Conservation (phyloP, 2,113 vertebrate genomes). For the Salminus brasiliensis region DNA sequence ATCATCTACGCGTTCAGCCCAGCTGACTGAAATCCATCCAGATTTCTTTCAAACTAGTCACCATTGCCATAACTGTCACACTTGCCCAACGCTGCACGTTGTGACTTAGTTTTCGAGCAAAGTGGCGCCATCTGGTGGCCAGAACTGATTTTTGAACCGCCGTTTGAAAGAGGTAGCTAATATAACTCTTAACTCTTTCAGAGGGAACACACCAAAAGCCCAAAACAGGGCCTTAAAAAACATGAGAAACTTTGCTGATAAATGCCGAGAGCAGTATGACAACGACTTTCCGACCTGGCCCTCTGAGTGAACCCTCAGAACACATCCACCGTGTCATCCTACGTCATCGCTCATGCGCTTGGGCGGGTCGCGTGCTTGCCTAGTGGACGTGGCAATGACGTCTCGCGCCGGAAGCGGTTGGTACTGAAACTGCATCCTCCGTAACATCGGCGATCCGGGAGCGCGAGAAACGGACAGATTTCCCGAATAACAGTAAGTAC, state of each 20-base stretch:
- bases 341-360: conserved; percentile 32
- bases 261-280: neutral
- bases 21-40: neutral
- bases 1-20: neutral
- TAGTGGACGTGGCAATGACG: conserved; percentile 79
- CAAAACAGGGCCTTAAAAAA: neutral
- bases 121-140: conserved; percentile 57
- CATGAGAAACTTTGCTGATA: neutral
- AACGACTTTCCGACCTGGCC: too few species aligned
- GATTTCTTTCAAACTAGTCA: neutral
- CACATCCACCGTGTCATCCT: neutral
- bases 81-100: neutral
- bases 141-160: neutral
- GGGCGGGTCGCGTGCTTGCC: conserved; percentile 25
- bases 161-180: neutral
- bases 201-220: neutral
- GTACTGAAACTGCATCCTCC: conserved; percentile 66
- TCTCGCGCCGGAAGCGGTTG: conserved; percentile 73
- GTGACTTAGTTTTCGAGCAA: neutral
- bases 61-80: neutral
- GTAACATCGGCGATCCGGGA: conserved; percentile 51
- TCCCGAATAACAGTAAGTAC: conserved; percentile 27
- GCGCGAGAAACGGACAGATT: conserved; percentile 39
- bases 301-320: too few species aligned
- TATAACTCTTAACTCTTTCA: neutral